Evolutionary conservation across 2,888 invertebrate species (phyloP).

Genomic region (Gortyna flavago): DNA sequence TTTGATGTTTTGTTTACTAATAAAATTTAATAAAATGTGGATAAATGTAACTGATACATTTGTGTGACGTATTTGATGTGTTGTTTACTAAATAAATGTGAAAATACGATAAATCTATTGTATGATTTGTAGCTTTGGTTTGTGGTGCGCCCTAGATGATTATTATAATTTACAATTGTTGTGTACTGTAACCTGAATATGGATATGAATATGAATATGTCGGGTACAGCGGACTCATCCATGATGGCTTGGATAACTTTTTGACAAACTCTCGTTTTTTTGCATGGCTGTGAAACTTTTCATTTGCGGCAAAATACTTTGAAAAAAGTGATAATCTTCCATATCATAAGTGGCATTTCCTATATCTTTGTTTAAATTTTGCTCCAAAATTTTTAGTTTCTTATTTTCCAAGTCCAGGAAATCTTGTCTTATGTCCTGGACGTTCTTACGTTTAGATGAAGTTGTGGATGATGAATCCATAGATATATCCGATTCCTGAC

Average conservation of each 20-base stretch:
- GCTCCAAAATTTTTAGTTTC: constrained; percentile 12
- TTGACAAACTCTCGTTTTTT: constrained; percentile 7
- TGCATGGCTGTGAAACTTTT: constrained; percentile 5
- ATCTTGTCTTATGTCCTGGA: constrained; percentile 16
- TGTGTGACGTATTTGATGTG: too few relatives aligned
- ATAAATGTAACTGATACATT: too few relatives aligned
- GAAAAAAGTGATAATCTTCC: constrained; percentile 9
- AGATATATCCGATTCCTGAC: constrained; percentile 15
- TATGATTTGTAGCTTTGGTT: constrained; percentile 11
- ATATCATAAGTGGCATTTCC: constrained; percentile 11
- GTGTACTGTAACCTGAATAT: constrained; percentile 11
- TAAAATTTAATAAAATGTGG: too few relatives aligned
- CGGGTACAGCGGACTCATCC: constrained; percentile 10
- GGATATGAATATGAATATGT: constrained; percentile 4
- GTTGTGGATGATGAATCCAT: constrained; percentile 15
- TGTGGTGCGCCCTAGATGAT: constrained; percentile 10
- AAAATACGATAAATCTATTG: constrained; percentile 6
- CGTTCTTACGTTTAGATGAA: constrained; percentile 13
- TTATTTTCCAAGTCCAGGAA: constrained; percentile 11
- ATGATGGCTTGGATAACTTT: constrained; percentile 10
- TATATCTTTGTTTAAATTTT: constrained; percentile 9
- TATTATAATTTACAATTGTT: constrained; percentile 10
- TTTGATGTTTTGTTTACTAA: too few relatives aligned
- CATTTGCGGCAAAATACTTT: constrained; percentile 6
- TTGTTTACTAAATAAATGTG: constrained; percentile 11